These are phyloP conservation scores for Molossus molossus DNA, from an alignment of 2,797 vertebrate genomes.

Conservation along the genomic window DNA sequence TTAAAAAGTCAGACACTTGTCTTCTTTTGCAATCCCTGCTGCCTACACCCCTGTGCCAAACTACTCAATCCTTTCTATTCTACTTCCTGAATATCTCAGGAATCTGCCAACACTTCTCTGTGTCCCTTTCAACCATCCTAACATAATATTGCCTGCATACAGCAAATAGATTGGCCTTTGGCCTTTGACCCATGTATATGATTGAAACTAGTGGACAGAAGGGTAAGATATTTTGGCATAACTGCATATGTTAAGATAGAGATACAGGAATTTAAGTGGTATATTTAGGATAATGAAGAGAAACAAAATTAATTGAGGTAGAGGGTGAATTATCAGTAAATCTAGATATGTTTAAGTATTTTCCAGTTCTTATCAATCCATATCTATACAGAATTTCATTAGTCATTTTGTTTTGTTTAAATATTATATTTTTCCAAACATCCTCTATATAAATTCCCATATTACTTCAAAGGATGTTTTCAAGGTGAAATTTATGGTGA, in stretches of 20 bases:
- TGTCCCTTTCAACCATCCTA: neutral
- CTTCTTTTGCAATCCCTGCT: neutral
- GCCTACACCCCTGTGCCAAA: neutral
- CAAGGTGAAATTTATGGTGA: neutral
- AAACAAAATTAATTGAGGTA: neutral
- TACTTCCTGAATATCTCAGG: neutral
- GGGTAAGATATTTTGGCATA: neutral
- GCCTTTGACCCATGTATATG: neutral
- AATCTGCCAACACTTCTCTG: neutral
- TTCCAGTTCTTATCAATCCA: conserved; percentile 6
- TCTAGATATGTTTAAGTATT: neutral
- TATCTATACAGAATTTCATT: neutral
- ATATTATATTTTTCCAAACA: neutral
- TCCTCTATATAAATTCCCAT: neutral
- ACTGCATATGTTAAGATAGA: neutral
- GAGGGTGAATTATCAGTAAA: neutral
- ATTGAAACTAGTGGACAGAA: neutral
- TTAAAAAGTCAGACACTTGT: neutral
- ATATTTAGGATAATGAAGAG: neutral
- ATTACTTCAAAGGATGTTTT: neutral
- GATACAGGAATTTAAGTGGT: neutral
- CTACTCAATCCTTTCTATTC: neutral
- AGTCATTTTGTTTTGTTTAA: conserved; percentile 14
- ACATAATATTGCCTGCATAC: neutral
- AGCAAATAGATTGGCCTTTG: neutral